Conservation (phyloP, 2,888 invertebrate genomes). For the Oscheius sp. region DNA sequence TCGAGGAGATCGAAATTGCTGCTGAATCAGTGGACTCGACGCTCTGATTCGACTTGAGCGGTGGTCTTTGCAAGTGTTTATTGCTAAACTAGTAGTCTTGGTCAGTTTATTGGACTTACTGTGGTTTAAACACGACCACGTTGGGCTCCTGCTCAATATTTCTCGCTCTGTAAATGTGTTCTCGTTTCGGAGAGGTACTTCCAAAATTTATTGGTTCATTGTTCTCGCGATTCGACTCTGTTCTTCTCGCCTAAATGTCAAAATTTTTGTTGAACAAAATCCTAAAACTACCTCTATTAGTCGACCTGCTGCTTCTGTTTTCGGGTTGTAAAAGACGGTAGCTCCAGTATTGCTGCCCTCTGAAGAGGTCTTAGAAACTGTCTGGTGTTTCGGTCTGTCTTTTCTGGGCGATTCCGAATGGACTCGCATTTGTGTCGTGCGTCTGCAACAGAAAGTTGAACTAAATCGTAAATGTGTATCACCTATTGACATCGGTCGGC, state of each 20-base stretch:
- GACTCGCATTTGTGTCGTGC: slow-evolving; percentile 7
- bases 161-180: slow-evolving; percentile 15
- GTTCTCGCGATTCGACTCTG: slow-evolving; percentile 9
- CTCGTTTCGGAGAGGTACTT: slow-evolving; percentile 28
- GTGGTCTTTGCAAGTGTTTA: slow-evolving; percentile 34
- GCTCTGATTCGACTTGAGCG: slow-evolving; percentile 26
- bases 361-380: slow-evolving; percentile 25
- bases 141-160: slow-evolving; percentile 11
- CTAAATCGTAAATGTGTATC: not conserved
- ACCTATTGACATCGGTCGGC: not conserved
- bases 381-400: slow-evolving; percentile 20
- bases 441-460: not conserved
- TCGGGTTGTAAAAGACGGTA: not conserved
- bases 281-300: not conserved
- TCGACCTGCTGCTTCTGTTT: not conserved
- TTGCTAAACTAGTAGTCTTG: slow-evolving; percentile 8
- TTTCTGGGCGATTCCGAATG: slow-evolving; percentile 28
- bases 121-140: slow-evolving; percentile 26
- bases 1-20: slow-evolving; percentile 13
- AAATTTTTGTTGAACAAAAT: not conserved
- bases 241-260: not conserved
- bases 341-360: slow-evolving; percentile 11
- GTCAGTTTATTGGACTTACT: not conserved
- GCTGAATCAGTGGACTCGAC: slow-evolving; percentile 32
- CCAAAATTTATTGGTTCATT: slow-evolving; percentile 3